phyloP scores from a whole-genome alignment of 2,888 invertebrate species.

The Hesperia comma region DNA sequence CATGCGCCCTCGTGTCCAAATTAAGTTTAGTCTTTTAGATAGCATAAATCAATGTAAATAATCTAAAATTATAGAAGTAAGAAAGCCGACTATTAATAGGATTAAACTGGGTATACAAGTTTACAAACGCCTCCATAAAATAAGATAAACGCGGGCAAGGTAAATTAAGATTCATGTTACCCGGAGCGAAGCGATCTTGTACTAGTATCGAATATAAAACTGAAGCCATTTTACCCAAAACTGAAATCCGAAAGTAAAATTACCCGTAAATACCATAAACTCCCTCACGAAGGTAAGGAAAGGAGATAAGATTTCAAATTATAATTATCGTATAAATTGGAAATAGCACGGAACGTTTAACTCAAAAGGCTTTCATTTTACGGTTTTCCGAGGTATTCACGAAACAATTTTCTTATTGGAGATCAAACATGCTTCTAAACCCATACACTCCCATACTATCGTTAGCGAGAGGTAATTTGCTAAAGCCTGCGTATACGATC shows the following conservation, averaged over 20 bases:
- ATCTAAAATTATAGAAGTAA: too few relatives aligned
- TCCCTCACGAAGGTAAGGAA: constrained; percentile 8
- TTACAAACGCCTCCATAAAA: neutral
- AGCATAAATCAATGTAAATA: too few relatives aligned
- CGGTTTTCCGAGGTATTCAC: constrained; percentile 43
- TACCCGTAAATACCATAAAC: neutral
- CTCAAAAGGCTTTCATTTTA: constrained; percentile 56
- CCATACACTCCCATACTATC: neutral
- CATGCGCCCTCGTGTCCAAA: too few relatives aligned
- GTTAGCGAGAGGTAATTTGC: constrained; percentile 17
- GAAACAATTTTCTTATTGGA: constrained; percentile 44
- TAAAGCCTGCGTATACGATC: neutral
- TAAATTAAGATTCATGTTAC: neutral
- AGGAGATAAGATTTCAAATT: constrained; percentile 31
- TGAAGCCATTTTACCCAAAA: neutral
- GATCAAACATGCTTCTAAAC: constrained; percentile 37
- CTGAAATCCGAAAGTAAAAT: neutral
- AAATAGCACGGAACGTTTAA: constrained; percentile 53
- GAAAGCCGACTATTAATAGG: too few relatives aligned
- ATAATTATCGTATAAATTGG: constrained; percentile 33
- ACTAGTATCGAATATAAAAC: neutral
- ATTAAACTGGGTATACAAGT: too few relatives aligned
- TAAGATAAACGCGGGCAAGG: too few relatives aligned
- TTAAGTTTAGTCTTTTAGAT: too few relatives aligned
- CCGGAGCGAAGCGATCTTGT: too few relatives aligned